Conservation (phyloP, 2,888 invertebrate genomes). For the Tubulanus polymorphus region DNA sequence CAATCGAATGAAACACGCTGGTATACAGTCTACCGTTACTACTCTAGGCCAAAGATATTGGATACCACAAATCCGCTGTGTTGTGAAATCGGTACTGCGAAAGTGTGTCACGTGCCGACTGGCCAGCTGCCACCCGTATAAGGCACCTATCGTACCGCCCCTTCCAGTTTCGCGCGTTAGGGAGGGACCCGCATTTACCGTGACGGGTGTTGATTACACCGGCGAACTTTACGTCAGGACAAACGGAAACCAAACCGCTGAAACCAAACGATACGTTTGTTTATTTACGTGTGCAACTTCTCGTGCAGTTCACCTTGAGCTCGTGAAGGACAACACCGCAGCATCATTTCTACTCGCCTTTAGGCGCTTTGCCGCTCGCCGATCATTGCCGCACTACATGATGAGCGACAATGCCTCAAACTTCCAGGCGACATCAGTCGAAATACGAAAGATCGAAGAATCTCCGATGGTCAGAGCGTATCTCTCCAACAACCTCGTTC, state of each 20-base stretch:
- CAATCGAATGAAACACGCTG: neutral
- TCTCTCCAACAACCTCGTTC: conserved; percentile 5
- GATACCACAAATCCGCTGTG: conserved; percentile 16
- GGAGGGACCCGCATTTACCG: conserved; percentile 13
- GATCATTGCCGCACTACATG: conserved; percentile 15
- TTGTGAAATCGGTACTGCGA: conserved; percentile 7
- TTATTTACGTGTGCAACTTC: conserved; percentile 19
- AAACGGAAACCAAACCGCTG: neutral
- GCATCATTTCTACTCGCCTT: too few relatives aligned
- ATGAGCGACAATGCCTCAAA: conserved; percentile 21
- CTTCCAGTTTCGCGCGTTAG: too few relatives aligned
- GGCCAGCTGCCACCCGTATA: too few relatives aligned
- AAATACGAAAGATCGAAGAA: neutral
- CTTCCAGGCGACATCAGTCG: conserved; percentile 11
- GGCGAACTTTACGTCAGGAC: conserved; percentile 14
- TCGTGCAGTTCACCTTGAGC: conserved; percentile 20
- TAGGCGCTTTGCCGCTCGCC: conserved; percentile 14
- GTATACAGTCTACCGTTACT: conserved; percentile 7
- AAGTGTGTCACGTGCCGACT: conserved; percentile 16
- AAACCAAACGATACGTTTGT: conserved; percentile 17
- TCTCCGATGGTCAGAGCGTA: conserved; percentile 2
- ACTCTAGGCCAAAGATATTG: conserved; percentile 17
- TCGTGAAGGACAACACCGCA: conserved; percentile 11
- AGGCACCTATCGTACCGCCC: too few relatives aligned
- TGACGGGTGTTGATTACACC: conserved; percentile 19